These are phyloP conservation scores for Hemicrepidius hirtus DNA, from an alignment of 2,888 invertebrate genomes.

Conservation along the genomic window DNA sequence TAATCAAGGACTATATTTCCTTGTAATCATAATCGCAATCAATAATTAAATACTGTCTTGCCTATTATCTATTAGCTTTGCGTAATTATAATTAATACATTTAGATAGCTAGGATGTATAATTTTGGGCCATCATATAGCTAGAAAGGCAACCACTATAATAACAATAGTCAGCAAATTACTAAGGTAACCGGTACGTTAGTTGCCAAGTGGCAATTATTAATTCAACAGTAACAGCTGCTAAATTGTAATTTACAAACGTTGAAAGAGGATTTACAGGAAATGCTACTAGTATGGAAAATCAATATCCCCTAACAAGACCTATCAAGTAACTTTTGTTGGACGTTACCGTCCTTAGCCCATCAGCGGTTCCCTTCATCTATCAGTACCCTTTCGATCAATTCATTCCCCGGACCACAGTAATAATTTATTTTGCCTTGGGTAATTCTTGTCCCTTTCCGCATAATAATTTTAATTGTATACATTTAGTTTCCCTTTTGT, in stretches of 20 bases:
- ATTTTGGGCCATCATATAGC: too few relatives aligned
- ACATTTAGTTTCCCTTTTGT: neutral
- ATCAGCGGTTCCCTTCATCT: slow-evolving; percentile 14
- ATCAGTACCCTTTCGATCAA: slow-evolving; percentile 2
- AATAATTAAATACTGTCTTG: too few relatives aligned
- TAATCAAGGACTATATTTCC: too few relatives aligned
- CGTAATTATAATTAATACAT: too few relatives aligned
- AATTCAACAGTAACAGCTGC: too few relatives aligned
- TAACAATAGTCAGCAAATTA: too few relatives aligned
- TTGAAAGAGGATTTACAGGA: neutral
- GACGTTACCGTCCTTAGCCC: neutral
- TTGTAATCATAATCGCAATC: too few relatives aligned
- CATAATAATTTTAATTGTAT: neutral
- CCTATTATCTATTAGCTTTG: too few relatives aligned
- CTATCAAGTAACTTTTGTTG: neutral
- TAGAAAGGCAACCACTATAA: neutral
- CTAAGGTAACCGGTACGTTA: too few relatives aligned
- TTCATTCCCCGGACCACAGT: slow-evolving; percentile 1
- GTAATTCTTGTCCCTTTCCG: neutral
- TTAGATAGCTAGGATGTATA: too few relatives aligned
- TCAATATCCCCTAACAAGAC: neutral
- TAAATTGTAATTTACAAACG: too few relatives aligned
- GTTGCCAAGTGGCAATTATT: too few relatives aligned
- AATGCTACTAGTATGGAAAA: neutral
- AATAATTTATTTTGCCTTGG: neutral